Percentiles rank a stretch among this genome's conserved stretches.
These are phyloP conservation scores for Caenorhabditis japonica DNA, from an alignment of 2,888 invertebrate genomes.

Conservation along the genomic window DNA sequence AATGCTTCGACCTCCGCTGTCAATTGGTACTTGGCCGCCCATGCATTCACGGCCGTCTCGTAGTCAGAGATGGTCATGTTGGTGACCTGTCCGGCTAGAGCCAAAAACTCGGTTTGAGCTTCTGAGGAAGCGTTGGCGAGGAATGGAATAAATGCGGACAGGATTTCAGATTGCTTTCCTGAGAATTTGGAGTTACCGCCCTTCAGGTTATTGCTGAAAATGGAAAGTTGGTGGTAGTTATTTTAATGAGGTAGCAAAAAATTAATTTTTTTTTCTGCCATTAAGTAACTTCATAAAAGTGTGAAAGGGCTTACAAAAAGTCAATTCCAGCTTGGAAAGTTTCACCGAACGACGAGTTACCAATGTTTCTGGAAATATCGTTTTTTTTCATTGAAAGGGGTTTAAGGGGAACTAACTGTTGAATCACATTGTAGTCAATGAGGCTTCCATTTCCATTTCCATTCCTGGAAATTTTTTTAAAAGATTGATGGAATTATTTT, in stretches of 20 bases:
- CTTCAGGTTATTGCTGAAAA: conserved; percentile 14
- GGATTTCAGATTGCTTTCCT: conserved; percentile 15
- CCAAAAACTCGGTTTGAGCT: conserved; percentile 27
- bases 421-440: conserved; percentile 24
- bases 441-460: conserved; percentile 19
- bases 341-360: conserved; percentile 36
- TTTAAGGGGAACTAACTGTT: conserved; percentile 7
- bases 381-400: no score
- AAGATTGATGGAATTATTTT: background rate
- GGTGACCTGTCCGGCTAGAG: conserved; percentile 16
- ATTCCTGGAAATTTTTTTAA: conserved; percentile 1
- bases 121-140: conserved; percentile 45
- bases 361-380: conserved; percentile 20
- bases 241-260: no score
- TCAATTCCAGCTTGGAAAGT: conserved; percentile 30
- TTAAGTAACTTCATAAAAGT: background rate
- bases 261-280: no score
- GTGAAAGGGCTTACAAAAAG: conserved; percentile 12
- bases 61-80: conserved; percentile 37
- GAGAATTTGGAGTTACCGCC: conserved; percentile 18
- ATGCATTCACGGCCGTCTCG: conserved; percentile 20
- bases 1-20: conserved; percentile 37
- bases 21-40: conserved; percentile 37
- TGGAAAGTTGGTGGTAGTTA: no score
- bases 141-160: conserved; percentile 37